Base-by-base conservation (phyloP, 30 jellyfish, hydroid and myxozoan genomes). In the Aurelia sp. region DNA sequence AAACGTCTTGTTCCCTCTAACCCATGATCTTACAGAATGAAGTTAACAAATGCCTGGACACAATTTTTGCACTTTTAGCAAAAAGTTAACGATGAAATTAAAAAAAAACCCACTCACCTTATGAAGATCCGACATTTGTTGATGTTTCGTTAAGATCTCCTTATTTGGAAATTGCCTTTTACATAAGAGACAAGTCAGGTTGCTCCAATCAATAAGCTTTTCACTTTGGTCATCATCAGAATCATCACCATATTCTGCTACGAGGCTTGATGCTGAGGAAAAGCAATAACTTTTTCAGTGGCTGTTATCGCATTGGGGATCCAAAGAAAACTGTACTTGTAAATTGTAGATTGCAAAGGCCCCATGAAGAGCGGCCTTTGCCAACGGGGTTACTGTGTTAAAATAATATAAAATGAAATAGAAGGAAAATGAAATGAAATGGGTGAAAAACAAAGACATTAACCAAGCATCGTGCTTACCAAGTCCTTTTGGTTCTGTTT, bases 101-200 rank as follows among this genome's bases (percentile, higher is more conserved):
- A 27, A 27, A 27, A 27, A 70, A 38, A 17, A 1, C 55, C 11
- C 44, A 21, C 62, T 9, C 74, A 94, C 99, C 97, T 94, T 89
- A 80, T 94, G 99, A 21, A 94, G 87, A 20, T 94, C 98, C 2
- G 99, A 94, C 82, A 94, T 62, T 64, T 88, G 97, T 62, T 76
- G 88, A 84, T 94, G 99, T 60, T 94, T 94, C 55, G 75, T 75
- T 52, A 94, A 67, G 20, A 84, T 91, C 3, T 88, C 99, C 67
- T 85, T 88, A 82, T 92, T 88, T 12, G 97, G 97, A 62, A 94
- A 89, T 70, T 94, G 97, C 63, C 99, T 74, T 50, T 94, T 79
- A 89, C 99, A 94, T n/a, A 94, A 77, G 2, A 94, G 72, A 55
- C 99, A 94, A 11, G 99, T 95, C 67, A 94, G 58, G 47, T 84